A percentile compares a stretch with the other conserved stretches of the same genome.
These are phyloP conservation scores for Babylonia areolata DNA, from an alignment of 1,140 invertebrate species.

Conservation along the genomic window DNA sequence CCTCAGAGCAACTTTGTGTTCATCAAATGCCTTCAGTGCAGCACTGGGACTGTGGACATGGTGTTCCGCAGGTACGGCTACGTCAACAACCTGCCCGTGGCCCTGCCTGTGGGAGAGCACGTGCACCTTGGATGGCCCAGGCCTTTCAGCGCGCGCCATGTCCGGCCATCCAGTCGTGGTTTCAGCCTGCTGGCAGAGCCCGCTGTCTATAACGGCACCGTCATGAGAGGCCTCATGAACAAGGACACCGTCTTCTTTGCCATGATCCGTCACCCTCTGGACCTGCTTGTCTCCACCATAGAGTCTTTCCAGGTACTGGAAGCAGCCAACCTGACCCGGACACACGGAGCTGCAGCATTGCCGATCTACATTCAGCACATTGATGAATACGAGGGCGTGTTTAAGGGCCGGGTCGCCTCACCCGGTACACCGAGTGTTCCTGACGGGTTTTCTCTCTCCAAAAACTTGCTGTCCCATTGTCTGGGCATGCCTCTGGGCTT, in stretches of 20 bases:
- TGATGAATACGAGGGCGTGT: slow-evolving; percentile 63
- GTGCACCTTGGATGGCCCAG: slow-evolving; percentile 68
- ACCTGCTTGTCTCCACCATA: slow-evolving; percentile 65
- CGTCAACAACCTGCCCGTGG: slow-evolving; percentile 53
- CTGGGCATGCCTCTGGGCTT: slow-evolving; percentile 69
- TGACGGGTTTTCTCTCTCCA: slow-evolving; percentile 67
- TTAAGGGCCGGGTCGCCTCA: slow-evolving; percentile 53
- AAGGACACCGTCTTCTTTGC: slow-evolving; percentile 61
- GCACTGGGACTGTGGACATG: slow-evolving; percentile 55
- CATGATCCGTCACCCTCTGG: slow-evolving; percentile 68
- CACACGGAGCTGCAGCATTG: slow-evolving; percentile 15
- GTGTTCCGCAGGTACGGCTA: slow-evolving; percentile 60
- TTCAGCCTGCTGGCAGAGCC: slow-evolving; percentile 69
- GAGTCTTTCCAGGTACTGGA: slow-evolving; percentile 62
- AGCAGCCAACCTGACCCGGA: slow-evolving; percentile 46
- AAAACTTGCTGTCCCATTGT: slow-evolving; percentile 68
- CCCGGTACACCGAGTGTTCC: slow-evolving; percentile 60
- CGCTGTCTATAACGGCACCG: slow-evolving; percentile 63
- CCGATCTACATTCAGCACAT: slow-evolving; percentile 64
- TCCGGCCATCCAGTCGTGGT: slow-evolving; percentile 47
- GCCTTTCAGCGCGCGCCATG: slow-evolving; percentile 50
- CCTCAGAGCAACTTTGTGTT: slow-evolving; percentile 56
- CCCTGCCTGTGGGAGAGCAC: slow-evolving; percentile 47
- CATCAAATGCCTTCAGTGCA: slow-evolving; percentile 65
- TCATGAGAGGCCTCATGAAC: slow-evolving; percentile 61